A percentile compares a stretch with the other conserved stretches of the same genome.
Evolutionary conservation across 53 echinoderm and acorn worm genomes (phyloP).

Genomic region (Stichopus horrens): DNA sequence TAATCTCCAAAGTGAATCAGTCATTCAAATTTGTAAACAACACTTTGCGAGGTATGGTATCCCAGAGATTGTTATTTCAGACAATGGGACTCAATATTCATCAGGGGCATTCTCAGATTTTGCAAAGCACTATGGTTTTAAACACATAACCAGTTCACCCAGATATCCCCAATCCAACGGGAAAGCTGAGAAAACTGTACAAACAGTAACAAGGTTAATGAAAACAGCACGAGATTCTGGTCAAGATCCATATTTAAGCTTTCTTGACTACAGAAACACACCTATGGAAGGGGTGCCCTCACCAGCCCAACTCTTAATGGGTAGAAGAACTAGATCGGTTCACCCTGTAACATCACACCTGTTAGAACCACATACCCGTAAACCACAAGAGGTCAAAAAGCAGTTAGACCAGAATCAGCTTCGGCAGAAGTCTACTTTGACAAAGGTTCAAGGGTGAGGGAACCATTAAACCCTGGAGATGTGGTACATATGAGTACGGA

Average conservation of each 20-base stretch:
- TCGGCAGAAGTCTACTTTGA: neutral
- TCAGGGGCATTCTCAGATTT: neutral
- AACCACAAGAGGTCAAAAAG: neutral
- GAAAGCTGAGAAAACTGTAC: conserved; percentile 15
- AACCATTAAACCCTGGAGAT: neutral
- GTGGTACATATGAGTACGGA: neutral
- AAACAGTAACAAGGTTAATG: neutral
- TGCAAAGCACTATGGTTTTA: neutral
- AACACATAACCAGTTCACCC: conserved; percentile 5
- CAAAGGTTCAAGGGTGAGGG: neutral
- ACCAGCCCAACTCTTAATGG: conserved; percentile 47
- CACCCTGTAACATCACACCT: conserved; percentile 25
- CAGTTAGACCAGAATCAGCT: neutral
- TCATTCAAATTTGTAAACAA: conserved; percentile 1
- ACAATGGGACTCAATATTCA: conserved; percentile 27
- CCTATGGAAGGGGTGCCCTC: conserved; percentile 45
- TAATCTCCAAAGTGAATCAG: neutral
- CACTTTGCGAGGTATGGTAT: conserved; percentile 35
- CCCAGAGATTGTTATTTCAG: conserved; percentile 29
- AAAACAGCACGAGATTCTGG: conserved; percentile 31
- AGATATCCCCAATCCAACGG: conserved; percentile 13
- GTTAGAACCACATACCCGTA: conserved; percentile 31
- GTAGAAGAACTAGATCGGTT: conserved; percentile 39
- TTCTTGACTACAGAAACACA: conserved; percentile 46
- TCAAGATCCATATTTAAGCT: conserved; percentile 16